Evolutionary conservation across 2,888 invertebrate species (phyloP).

Genomic region (Pheosia gnoma): DNA sequence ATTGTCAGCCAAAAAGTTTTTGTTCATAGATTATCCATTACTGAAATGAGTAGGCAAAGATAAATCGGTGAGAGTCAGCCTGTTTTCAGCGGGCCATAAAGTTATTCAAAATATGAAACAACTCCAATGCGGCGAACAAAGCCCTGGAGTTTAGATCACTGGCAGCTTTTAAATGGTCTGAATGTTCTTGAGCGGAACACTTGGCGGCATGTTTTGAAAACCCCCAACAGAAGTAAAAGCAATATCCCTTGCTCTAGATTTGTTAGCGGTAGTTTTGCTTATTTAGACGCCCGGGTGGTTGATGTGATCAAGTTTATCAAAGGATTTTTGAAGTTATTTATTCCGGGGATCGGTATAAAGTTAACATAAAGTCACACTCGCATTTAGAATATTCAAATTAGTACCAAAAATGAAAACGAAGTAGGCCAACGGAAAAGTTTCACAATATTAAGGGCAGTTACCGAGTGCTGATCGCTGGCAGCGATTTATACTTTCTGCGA

Average conservation of each 20-base stretch:
- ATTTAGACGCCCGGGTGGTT: conserved; percentile 49
- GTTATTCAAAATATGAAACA: conserved; percentile 54
- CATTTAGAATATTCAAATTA: conserved; percentile 15
- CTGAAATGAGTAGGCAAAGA: background rate
- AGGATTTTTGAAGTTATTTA: conserved; percentile 43
- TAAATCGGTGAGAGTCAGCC: conserved; percentile 5
- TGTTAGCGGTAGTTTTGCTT: conserved; percentile 60
- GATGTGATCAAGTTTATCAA: conserved; percentile 45
- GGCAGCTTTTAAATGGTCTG: conserved; percentile 60
- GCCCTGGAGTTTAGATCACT: conserved; percentile 57
- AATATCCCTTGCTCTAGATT: conserved; percentile 61
- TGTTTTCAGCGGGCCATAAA: conserved; percentile 19
- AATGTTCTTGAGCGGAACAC: conserved; percentile 44
- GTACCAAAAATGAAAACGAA: conserved; percentile 30
- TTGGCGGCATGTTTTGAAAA: conserved; percentile 60
- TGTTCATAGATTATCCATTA: too few species aligned
- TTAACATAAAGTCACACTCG: conserved; percentile 12
- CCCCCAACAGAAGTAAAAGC: conserved; percentile 55
- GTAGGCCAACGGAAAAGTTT: conserved; percentile 39
- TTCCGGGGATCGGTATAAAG: conserved; percentile 21
- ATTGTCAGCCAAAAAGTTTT: too few species aligned
- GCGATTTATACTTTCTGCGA: conserved; percentile 51
- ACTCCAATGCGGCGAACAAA: conserved; percentile 54
- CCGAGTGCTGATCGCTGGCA: conserved; percentile 42
- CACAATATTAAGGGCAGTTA: conserved; percentile 40